phyloP scores from a whole-genome alignment of 2,888 invertebrate genomes.

The Tryphoninae sp. region DNA sequence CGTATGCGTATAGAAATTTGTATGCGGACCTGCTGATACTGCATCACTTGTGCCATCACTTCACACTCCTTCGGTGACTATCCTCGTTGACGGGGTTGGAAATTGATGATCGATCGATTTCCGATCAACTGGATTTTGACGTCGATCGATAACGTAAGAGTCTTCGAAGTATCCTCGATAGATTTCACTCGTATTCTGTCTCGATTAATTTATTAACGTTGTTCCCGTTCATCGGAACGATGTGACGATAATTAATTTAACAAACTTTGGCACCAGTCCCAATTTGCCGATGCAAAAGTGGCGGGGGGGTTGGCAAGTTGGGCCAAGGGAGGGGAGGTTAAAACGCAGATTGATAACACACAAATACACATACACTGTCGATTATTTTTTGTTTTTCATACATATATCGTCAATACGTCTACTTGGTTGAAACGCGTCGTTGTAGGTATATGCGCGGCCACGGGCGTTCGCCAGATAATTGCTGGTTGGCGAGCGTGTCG shows the following conservation, averaged over 20 bases:
- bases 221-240: neutral
- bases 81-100: slow-evolving; percentile 21
- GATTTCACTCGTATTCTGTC: slow-evolving; percentile 4
- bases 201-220: neutral
- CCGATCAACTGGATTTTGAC: slow-evolving; percentile 22
- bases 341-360: slow-evolving; percentile 15
- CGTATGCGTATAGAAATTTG: slow-evolving; percentile 42
- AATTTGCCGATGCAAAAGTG: neutral
- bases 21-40: slow-evolving; percentile 76
- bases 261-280: slow-evolving; percentile 9
- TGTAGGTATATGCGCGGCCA: slow-evolving; percentile 70
- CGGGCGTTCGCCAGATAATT: slow-evolving; percentile 79
- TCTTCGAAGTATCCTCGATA: slow-evolving; percentile 44
- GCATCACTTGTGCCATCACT: slow-evolving; percentile 76
- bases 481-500: slow-evolving; percentile 79
- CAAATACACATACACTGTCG: slow-evolving; percentile 6
- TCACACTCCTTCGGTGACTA: slow-evolving; percentile 57
- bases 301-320: too few relatives aligned
- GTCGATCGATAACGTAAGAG: neutral
- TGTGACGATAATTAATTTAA: slow-evolving; percentile 26
- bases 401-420: slow-evolving; percentile 19
- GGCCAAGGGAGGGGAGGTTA: neutral
- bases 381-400: neutral
- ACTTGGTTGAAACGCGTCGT: slow-evolving; percentile 46
- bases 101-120: slow-evolving; percentile 53